Evolutionary conservation across 2,888 invertebrate genomes (phyloP), one percentile per base, ranked within the genome.

Genomic region (Hipparchia sbordonii): DNA sequence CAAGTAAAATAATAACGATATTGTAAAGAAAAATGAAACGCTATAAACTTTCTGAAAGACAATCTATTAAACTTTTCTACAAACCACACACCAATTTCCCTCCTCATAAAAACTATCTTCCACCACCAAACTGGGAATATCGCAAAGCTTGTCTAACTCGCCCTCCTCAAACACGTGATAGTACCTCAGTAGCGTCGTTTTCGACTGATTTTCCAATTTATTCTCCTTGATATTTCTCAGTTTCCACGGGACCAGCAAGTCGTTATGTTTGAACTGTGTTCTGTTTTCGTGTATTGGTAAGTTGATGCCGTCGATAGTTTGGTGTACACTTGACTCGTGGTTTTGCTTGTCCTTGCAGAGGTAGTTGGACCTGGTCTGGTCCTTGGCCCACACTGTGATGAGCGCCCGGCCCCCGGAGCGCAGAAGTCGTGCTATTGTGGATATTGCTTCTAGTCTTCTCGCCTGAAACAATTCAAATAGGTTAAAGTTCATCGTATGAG

Each of bases 201-300:
- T 88, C 0, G 92, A 87, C 70, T 85, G 78, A 59, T 84, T 80
- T 0, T 90, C 85, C 13, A 87, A 75, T 73, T 90, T 89, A 45
- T 88, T 82, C n/a, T 85, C 82, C 0, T 82, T 79, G 0, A 84
- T 74, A 8, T 80, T 80, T 56, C 88, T 96, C 59, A 97, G 89
- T 83, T 97, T 98, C 99, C 99, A 99, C 0, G 99, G 99, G 0
- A 99, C 99, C 52, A 99, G 93, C 74, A 99, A 89, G 89, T 99
- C 99, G 79, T 97, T 96, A 80, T 98, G 96, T 81, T 95, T 94
- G 88, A 99, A 99, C 82, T 97, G 96, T 0, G 98, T 98, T 72
- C 98, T 95, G 85, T 99, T 99, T 67, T 96, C 96, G 85, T 99
- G 99, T 33, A 99, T 95, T 0, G 98, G 97, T 13, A 98, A 89